Conservation (phyloP, 2,113 vertebrate species). For the Sclerurus mexicanus region DNA sequence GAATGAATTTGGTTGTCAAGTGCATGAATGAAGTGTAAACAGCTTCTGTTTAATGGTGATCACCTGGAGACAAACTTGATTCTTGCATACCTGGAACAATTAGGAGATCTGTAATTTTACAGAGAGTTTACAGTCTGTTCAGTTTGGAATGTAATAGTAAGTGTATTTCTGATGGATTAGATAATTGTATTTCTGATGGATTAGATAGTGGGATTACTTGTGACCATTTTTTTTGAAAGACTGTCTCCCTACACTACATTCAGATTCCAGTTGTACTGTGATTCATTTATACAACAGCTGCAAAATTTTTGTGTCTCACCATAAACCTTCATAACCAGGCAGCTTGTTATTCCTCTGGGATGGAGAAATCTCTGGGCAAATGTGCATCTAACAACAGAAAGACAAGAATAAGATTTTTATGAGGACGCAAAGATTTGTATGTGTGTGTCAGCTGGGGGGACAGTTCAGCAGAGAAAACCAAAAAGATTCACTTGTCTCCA, state of each 20-base stretch:
- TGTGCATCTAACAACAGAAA: constrained; percentile 14
- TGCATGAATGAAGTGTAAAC: background rate
- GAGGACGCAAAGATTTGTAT: background rate
- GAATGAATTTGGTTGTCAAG: background rate
- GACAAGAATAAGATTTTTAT: background rate
- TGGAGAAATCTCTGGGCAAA: background rate
- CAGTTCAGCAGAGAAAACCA: background rate
- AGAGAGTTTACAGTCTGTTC: background rate
- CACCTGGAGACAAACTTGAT: background rate
- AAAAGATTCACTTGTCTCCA: background rate
- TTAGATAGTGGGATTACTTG: background rate
- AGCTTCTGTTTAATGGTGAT: background rate
- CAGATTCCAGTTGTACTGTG: background rate
- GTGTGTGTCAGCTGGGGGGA: background rate
- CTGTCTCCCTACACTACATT: background rate
- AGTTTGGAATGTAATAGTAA: background rate
- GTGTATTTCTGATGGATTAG: background rate
- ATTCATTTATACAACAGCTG: background rate
- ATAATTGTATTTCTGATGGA: background rate
- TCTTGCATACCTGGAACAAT: background rate
- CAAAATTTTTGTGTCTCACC: background rate
- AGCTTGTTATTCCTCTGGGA: background rate
- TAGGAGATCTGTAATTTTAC: background rate
- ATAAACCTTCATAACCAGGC: constrained; percentile 12
- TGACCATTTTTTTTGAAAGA: background rate